Base-by-base conservation (phyloP, 2,797 vertebrate genomes). In the Selene dorsalis region DNA sequence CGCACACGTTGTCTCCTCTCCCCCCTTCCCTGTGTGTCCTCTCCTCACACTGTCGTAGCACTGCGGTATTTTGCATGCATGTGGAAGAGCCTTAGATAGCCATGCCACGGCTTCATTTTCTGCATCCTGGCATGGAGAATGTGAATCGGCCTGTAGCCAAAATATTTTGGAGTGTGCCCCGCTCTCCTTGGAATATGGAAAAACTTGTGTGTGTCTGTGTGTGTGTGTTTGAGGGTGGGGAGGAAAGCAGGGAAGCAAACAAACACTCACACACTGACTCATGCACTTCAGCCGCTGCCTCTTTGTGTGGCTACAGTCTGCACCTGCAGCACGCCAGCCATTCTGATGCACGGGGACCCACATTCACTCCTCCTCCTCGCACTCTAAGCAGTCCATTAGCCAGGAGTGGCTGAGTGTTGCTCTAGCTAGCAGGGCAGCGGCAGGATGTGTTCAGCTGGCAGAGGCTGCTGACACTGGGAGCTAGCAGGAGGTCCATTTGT, bases 31-130 rank as follows among this genome's bases (percentile, higher is more conserved):
- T 28, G 28, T 1, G 35, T 65, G 84, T 83, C 75, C 83, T 84
- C 72, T 50, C 47, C 24, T 75, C 47, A 50, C 69, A 41, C 48
- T 52, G 20, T 48, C 69, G 47, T 39, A 57, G 53, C 78, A 64
- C 79, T 91, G 90, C 66, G 50, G 87, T 86, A 92, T 93, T 92
- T 93, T 77, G 79, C 87, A 85, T 72, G 85, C 77, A 64, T 57
- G 84, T 87, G 82, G 59, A 82, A 76, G 69, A 68, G 74, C 83
- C 70, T 59, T 41, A 76, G 68, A 87, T 85, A 86, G 79, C 71
- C 56, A 32, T 62, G 76, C 64, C 41, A 62, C 16, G 12, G 81
- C 80, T 52, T 76, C 63, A 20, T 67, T 75, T 59, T 80, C 74
- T 69, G 73, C 80, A 72, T 68, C 62, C 69, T 76, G 72, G 77